phyloP scores from a whole-genome alignment of 2,113 vertebrate species.

The Chionodraco myersi region DNA sequence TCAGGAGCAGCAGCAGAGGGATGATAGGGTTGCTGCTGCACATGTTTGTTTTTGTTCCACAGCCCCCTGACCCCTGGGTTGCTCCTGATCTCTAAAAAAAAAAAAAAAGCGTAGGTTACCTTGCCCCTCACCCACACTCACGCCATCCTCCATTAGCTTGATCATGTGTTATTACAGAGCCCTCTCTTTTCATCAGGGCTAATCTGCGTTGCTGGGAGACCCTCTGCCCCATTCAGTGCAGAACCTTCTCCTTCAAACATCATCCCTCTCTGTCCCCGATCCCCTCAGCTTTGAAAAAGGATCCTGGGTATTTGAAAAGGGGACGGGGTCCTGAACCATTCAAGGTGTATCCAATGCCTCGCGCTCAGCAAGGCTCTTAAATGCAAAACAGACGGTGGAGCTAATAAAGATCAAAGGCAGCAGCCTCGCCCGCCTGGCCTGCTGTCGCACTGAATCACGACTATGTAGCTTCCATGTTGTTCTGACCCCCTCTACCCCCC shows the following conservation, averaged over 20 bases:
- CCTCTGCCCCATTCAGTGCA: constrained; percentile 41
- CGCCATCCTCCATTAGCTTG: constrained; percentile 50
- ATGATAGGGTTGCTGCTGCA: constrained; percentile 7
- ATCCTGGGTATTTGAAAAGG: constrained; percentile 79
- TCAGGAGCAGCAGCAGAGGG: constrained; percentile 32
- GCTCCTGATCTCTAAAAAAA: constrained; percentile 47
- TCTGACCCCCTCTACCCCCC: constrained; percentile 13
- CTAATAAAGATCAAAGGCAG: constrained; percentile 86
- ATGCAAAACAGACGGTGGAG: constrained; percentile 85
- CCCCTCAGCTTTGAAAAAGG: constrained; percentile 80
- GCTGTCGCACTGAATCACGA: constrained; percentile 84
- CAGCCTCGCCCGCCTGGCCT: constrained; percentile 69
- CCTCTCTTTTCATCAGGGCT: constrained; percentile 68
- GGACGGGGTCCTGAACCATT: constrained; percentile 72
- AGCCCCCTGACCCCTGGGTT: constrained; percentile 57
- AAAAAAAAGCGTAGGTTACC: constrained; percentile 44
- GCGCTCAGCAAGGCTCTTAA: constrained; percentile 82
- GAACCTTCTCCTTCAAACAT: constrained; percentile 63
- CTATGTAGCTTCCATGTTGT: constrained; percentile 65
- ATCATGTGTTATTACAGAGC: constrained; percentile 67
- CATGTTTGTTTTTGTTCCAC: constrained; percentile 60
- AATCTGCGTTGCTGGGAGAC: constrained; percentile 68
- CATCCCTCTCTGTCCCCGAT: constrained; percentile 63
- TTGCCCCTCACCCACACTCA: constrained; percentile 55
- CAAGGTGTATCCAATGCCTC: constrained; percentile 84